phyloP scores from a whole-genome alignment of 2,797 vertebrate genomes.

The Crenichthys baileyi region DNA sequence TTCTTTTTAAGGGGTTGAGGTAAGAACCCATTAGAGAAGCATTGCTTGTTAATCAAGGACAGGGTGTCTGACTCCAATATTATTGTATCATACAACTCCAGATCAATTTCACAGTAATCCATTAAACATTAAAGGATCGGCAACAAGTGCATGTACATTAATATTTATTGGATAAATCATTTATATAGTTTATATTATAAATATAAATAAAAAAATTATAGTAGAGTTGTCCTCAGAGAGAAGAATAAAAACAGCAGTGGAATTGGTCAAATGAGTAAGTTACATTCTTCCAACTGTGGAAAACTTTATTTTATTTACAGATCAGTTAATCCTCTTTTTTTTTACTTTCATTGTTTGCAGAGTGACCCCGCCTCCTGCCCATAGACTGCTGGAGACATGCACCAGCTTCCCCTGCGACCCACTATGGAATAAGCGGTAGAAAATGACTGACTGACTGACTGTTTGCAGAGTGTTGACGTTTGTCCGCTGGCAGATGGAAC shows the following conservation, averaged over 20 bases:
- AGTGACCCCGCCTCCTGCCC: no score
- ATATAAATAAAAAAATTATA: no score
- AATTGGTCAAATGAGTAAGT: background rate
- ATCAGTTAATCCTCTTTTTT: background rate
- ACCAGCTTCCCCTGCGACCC: no score
- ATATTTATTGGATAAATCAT: constrained; percentile 72
- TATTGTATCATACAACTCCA: constrained; percentile 43
- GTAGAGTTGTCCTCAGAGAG: constrained; percentile 35
- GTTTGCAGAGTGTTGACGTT: background rate
- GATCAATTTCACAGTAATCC: constrained; percentile 39
- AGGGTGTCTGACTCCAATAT: background rate
- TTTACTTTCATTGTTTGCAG: background rate
- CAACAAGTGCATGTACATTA: constrained; percentile 65
- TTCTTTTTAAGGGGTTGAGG: background rate
- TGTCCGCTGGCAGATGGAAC: constrained; percentile 10
- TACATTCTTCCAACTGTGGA: background rate
- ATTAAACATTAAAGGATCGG: constrained; percentile 66
- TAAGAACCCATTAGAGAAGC: background rate
- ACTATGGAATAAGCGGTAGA: no score
- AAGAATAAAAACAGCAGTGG: constrained; percentile 27
- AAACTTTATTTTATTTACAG: background rate
- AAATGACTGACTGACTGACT: no score
- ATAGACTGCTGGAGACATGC: no score
- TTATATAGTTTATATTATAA: no score
- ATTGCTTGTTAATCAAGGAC: constrained; percentile 23